Conservation (phyloP, 53 echinoderm and acorn worm genomes). For the Echinarachnius parma region DNA sequence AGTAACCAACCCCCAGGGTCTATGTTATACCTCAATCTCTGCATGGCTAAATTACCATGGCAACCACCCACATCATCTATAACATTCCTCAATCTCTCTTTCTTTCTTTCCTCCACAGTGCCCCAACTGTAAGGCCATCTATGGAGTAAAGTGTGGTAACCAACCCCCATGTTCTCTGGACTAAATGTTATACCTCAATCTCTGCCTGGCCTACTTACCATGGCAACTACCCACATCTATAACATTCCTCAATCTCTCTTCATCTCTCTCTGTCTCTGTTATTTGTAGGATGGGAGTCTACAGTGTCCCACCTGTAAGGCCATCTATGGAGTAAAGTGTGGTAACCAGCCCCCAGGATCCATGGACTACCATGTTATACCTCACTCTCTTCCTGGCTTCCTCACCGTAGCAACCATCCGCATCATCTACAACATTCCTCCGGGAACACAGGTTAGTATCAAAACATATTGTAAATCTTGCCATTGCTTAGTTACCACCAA, state of each 20-base stretch:
- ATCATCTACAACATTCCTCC: constrained; percentile 94
- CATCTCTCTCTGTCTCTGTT: not conserved
- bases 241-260: constrained; percentile 17
- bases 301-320: constrained; percentile 98
- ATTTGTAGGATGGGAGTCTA: constrained; percentile 89
- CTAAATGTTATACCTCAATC: constrained; percentile 87
- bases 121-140: constrained; percentile 95
- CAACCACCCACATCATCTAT: constrained; percentile 86
- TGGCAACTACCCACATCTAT: constrained; percentile 79
- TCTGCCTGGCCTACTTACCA: constrained; percentile 66
- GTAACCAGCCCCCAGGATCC: constrained; percentile 80
- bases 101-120: constrained; percentile 99
- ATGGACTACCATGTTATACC: constrained; percentile 96
- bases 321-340: constrained; percentile 93
- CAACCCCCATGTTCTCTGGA: constrained; percentile 88
- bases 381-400: constrained; percentile 72
- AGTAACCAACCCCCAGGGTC: constrained; percentile 84
- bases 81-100: constrained; percentile 88
- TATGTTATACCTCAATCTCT: constrained; percentile 82
- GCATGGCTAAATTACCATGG: constrained; percentile 63
- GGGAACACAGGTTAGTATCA: constrained; percentile 90
- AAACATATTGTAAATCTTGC: too few relatives aligned
- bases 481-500: not conserved
- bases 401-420: constrained; percentile 68
- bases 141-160: constrained; percentile 91